Evolutionary conservation across 2,888 invertebrate genomes (phyloP), one percentile per base, ranked within the genome.

Genomic region (Acholoe squamosa): DNA sequence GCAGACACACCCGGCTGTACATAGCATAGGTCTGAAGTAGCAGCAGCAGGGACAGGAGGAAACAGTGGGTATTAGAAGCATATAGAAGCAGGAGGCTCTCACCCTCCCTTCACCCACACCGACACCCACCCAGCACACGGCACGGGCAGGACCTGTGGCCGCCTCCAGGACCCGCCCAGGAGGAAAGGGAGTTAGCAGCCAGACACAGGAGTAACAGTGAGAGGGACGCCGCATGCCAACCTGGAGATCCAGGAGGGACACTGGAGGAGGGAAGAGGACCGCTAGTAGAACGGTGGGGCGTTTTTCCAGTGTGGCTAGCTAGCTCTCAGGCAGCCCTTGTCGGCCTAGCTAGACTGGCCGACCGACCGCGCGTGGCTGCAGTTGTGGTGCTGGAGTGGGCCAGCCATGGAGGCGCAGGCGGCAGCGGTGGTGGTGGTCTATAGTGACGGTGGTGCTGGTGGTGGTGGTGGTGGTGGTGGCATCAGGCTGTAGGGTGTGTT

Each of bases 371-470:
- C 33, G 43, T 84, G 84, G 84, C 52, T 19, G 84, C 80, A n/a
- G 54, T 16, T 0, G 54, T 86, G 54, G 86, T 86, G 86, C 86
- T 54, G 54, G 86, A 54, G 22, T 54, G 52, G 22, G 54, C 22
- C 56, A 25, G 86, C 54, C 31, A 56, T 56, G 56, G 52, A 25
- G 51, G 86, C 34, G 52, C 43, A 33, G 84, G 76, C 76, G 31
- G 76, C 61, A 61, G 76, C 76, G 76, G 52, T 86, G 52, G 54
- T 54, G 52, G 54, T 54, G 56, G 56, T 43, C 80, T 80, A 80
- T 80, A 80, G 80, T 80, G 80, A 80, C 80, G 80, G 80, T 80
- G 80, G 80, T 80, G 80, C 76, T 86, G 28, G 54, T 86, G 86
- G 86, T 86, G 56, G 22, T 34, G 80, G 80, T 19, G 80, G 80